phyloP scores from a whole-genome alignment of 2,797 vertebrate species.

The Ceyx erithaca region DNA sequence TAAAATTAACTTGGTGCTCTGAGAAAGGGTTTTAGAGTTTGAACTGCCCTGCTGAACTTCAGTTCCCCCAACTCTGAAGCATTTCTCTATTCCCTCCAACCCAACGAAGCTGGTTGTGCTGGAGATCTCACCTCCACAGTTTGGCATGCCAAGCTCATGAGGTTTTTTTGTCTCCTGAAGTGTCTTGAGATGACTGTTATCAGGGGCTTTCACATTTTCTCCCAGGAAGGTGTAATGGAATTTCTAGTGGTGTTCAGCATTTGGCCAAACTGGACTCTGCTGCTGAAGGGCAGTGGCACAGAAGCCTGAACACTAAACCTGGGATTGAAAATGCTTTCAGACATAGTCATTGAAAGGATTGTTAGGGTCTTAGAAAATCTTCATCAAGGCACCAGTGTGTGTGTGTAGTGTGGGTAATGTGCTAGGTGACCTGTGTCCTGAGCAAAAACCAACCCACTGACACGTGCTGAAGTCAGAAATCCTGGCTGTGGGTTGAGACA shows the following conservation, averaged over 20 bases:
- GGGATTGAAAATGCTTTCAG: not conserved
- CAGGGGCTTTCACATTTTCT: not conserved
- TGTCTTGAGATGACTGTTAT: not conserved
- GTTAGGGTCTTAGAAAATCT: not conserved
- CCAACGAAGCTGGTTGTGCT: not conserved
- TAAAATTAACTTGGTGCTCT: not conserved
- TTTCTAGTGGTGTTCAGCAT: fast-evolving
- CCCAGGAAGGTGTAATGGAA: not conserved
- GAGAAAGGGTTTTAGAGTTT: not conserved
- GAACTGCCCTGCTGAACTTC: not conserved
- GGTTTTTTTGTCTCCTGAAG: not conserved
- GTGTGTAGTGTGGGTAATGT: not conserved
- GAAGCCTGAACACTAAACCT: not conserved
- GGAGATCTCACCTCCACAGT: not conserved
- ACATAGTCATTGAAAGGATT: not conserved
- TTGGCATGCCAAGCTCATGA: not conserved
- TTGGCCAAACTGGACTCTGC: not conserved
- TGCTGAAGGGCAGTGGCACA: not conserved
- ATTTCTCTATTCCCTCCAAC: not conserved
- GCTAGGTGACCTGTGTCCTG: not conserved
- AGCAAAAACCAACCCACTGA: fast-evolving
- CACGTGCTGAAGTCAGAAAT: not conserved
- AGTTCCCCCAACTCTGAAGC: not conserved
- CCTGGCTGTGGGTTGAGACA: fast-evolving
- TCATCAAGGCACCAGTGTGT: not conserved